Conservation (phyloP, 2,113 vertebrate genomes). For the Elachura formosa region DNA sequence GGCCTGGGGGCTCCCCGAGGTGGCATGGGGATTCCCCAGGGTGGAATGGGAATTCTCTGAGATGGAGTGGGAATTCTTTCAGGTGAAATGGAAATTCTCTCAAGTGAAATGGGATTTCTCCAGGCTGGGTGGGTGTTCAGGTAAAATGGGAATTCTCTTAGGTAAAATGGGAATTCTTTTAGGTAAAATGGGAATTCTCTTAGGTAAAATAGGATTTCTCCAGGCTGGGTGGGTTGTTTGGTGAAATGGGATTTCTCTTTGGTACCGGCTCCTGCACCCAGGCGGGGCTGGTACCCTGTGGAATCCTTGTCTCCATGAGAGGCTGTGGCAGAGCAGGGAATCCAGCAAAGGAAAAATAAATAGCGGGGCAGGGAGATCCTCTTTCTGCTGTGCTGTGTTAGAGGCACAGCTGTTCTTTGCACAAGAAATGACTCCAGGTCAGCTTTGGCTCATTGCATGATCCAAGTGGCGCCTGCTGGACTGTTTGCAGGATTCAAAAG, state of each 20-base stretch:
- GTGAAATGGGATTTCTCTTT: no score
- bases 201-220: neutral
- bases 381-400: neutral
- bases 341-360: neutral
- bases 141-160: no score
- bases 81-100: no score
- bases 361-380: neutral
- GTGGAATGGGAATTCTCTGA: no score
- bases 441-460: neutral
- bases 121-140: no score
- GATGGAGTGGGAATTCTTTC: no score
- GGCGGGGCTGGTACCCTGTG: neutral
- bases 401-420: neutral
- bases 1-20: no score
- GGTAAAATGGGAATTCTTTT: no score
- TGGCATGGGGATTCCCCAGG: no score
- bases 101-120: no score
- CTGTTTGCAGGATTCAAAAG: neutral
- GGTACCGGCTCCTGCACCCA: neutral
- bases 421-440: neutral
- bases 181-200: no score
- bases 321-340: neutral
- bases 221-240: accelerated
- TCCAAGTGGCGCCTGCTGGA: neutral
- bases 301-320: neutral